Conservation (phyloP, 37 sponge, comb jelly and placozoan species). For the Theonella swinhoei region DNA sequence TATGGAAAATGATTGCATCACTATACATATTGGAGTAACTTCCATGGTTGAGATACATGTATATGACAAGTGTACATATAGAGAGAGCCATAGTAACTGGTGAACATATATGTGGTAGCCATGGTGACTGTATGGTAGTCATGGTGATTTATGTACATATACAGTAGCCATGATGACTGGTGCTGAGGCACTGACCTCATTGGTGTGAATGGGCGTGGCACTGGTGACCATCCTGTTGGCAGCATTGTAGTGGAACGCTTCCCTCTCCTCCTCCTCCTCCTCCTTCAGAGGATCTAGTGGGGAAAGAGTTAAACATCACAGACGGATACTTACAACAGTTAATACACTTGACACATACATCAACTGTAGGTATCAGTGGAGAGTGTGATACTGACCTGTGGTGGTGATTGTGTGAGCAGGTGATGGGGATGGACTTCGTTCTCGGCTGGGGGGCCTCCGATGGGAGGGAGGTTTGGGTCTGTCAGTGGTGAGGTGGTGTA, state of each 20-base stretch:
- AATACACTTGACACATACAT: neutral
- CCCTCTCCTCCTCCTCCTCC: neutral
- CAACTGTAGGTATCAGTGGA: neutral
- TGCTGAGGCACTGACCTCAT: no score
- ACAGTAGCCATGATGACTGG: no score
- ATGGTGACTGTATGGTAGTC: no score
- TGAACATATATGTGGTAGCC: no score
- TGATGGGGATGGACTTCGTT: neutral
- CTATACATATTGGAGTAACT: no score
- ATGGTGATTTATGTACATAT: no score
- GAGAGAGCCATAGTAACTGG: no score
- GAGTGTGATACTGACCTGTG: neutral
- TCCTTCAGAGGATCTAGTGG: neutral
- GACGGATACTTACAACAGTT: neutral
- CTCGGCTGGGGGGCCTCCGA: conserved; percentile 33
- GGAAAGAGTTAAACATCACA: neutral
- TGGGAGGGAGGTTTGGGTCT: conserved; percentile 31
- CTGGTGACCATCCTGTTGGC: neutral
- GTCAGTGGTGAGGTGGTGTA: conserved; percentile 32
- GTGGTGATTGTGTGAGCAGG: no score
- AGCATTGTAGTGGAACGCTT: neutral
- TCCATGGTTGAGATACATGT: no score
- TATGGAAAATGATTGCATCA: no score
- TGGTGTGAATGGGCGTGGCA: neutral
- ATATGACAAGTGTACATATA: no score